Evolutionary conservation across 2,888 invertebrate genomes (phyloP).

Genomic region (Cerastis rubricosa): DNA sequence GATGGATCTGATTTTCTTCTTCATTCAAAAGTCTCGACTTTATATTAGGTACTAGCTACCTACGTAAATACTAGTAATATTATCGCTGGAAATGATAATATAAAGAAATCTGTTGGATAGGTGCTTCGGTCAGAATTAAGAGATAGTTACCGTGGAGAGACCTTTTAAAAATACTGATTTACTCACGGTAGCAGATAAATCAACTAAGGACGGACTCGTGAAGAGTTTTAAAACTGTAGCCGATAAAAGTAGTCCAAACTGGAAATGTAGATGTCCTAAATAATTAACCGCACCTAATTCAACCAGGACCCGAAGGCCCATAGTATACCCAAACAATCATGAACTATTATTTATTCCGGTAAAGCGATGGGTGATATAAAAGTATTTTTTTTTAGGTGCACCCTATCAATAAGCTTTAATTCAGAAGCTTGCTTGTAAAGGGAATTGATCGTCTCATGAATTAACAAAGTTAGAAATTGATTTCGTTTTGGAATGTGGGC

Average conservation of each 20-base stretch:
- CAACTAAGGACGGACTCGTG: neutral
- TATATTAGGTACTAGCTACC: neutral
- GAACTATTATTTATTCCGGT: constrained; percentile 18
- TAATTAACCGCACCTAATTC: neutral
- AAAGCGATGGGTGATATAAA: constrained; percentile 13
- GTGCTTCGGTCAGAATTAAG: neutral
- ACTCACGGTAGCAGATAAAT: neutral
- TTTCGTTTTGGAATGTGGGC: constrained; percentile 33
- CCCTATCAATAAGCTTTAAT: neutral
- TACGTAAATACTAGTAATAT: neutral
- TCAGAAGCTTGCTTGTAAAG: neutral
- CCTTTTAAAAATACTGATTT: neutral
- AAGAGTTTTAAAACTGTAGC: neutral
- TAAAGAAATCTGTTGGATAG: too few relatives aligned
- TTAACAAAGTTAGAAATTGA: constrained; percentile 9
- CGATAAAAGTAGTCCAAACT: neutral
- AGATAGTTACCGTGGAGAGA: neutral
- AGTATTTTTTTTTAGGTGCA: neutral
- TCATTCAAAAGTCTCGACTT: neutral
- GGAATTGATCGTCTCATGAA: neutral
- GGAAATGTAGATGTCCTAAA: neutral
- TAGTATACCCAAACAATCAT: neutral
- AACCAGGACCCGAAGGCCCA: neutral
- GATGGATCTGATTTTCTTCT: constrained; percentile 4
- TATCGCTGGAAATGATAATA: neutral